phyloP scores from a whole-genome alignment of 2,797 vertebrate genomes.

The Artibeus lituratus region DNA sequence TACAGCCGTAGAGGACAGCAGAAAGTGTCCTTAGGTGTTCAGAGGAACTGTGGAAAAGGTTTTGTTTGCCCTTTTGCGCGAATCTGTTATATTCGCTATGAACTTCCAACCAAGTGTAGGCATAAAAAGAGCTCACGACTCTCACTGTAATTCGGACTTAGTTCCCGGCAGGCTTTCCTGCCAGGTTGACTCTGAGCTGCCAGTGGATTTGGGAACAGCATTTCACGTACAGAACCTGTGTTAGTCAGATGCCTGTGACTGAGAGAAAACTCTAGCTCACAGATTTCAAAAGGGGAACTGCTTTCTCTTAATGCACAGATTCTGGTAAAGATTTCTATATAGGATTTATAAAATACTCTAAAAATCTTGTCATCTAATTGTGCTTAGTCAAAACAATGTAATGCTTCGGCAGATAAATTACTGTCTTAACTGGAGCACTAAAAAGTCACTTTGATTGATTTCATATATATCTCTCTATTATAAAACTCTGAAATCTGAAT shows the following conservation, averaged over 20 bases:
- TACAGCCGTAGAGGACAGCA: constrained; percentile 36
- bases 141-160: constrained; percentile 68
- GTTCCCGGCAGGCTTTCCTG: constrained; percentile 41
- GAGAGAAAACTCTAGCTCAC: constrained; percentile 78
- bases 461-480: constrained; percentile 74
- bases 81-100: constrained; percentile 24
- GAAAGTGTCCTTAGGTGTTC: constrained; percentile 27
- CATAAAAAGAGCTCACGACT: constrained; percentile 75
- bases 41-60: constrained; percentile 33
- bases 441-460: constrained; percentile 71
- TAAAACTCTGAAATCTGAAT: constrained; percentile 75
- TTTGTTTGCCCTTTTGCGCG: constrained; percentile 50
- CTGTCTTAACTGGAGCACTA: constrained; percentile 70
- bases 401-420: constrained; percentile 74
- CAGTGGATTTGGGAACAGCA: constrained; percentile 67
- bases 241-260: constrained; percentile 79
- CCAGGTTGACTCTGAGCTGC: constrained; percentile 63
- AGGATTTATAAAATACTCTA: constrained; percentile 84
- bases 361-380: constrained; percentile 81
- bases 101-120: constrained; percentile 69
- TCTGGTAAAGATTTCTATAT: constrained; percentile 85
- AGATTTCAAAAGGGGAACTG: constrained; percentile 79
- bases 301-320: constrained; percentile 81
- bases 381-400: constrained; percentile 84
- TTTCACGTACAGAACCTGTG: constrained; percentile 77